Base-by-base conservation (phyloP, 2,888 invertebrate genomes). In the Craniophora ligustri region DNA sequence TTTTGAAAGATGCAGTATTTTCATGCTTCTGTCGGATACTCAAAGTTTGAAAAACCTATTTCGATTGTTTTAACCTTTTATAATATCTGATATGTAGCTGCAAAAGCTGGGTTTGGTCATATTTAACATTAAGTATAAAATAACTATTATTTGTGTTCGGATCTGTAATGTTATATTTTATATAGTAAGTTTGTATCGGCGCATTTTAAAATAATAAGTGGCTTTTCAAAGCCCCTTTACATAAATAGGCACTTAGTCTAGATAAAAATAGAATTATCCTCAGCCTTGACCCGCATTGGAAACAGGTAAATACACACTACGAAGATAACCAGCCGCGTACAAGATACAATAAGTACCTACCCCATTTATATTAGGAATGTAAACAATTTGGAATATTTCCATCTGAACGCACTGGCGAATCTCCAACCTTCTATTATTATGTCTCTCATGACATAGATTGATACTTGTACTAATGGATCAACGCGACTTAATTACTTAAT, bases 341-440 rank as follows among this genome's bases (percentile, higher is more conserved):
- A 59, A 67, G 50, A 55, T 59, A 54, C 62, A 69, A 51, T 63
- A 70, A 67, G 58, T 66, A 68, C 46, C 35, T 66, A 68, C 46
- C 35, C 54, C 39, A 68, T 59, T 64, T 58, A 65, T 65, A 63
- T 49, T 59, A 50, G 45, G 39, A 51, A 57, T 63, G 64, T 68
- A 67, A 71, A 71, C 64, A 64, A 62, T 66, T 57, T 36, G 39
- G 35, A 61, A 58, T 48, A 51, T 64, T 71, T 66, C 57, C 55
- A 38, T 62, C 40, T 59, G 63, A 63, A 56, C 61, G 44, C 66
- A 66, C 69, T 75, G 75, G 75, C 76, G 66, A 54, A 56, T 67
- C 44, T 74, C 73, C 71, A 75, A 72, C 54, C 56, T 56, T 49
- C 39, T 41, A 64, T 61, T 62, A 67, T 67, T 64, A 67, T 71